Base-by-base conservation (phyloP, 2,888 invertebrate species). In the Cremastinae sp. region DNA sequence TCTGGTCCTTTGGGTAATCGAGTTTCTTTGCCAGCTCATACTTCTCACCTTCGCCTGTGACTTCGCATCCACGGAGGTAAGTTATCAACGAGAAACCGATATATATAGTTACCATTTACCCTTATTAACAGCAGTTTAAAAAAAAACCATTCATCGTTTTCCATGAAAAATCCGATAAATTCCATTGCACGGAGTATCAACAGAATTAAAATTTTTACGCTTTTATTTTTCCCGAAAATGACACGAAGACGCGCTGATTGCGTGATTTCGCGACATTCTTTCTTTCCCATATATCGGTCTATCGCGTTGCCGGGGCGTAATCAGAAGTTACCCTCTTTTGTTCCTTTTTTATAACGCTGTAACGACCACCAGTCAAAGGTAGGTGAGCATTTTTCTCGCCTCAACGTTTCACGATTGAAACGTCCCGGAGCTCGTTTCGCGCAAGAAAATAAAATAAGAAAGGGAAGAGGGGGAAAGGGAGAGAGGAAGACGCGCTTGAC, bases 21-120 rank as follows among this genome's bases (percentile, higher is more conserved):
- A 72, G 4, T 87, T 82, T 64, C 2, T 81, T 5, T 3, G 20
- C 0, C 88, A 89, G 68, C 68, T 88, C 5, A 12, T 88, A 4
- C 38, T 85, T 2, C 73, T 89, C 1, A 83, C 82, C 66, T 36
- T 73, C 18, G 75, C 81, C 18, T 89, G 89, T 61, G 82, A 89
- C 61, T 85, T 79, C 38, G 49, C 84, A 12, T 78, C 81, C 0
- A 65, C 1, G 34, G 82, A 87, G 87, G 89, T 86, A 71, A 79
- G 75, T 74, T 22, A 4, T n/a, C 12, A 12, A 59, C 16, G 1
- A 10, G 5, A 12, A 1, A 45, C n/a, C n/a, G 14, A 18, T 10
- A 47, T 47, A 16, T 47, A 14, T 43, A 9, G n/a, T 9, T 7
- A 41, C 9, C 41, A 8, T 4, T n/a, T n/a, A n/a, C n/a, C n/a